Evolutionary conservation across 2,113 vertebrate species (phyloP).

Genomic region (Nipponia nippon): DNA sequence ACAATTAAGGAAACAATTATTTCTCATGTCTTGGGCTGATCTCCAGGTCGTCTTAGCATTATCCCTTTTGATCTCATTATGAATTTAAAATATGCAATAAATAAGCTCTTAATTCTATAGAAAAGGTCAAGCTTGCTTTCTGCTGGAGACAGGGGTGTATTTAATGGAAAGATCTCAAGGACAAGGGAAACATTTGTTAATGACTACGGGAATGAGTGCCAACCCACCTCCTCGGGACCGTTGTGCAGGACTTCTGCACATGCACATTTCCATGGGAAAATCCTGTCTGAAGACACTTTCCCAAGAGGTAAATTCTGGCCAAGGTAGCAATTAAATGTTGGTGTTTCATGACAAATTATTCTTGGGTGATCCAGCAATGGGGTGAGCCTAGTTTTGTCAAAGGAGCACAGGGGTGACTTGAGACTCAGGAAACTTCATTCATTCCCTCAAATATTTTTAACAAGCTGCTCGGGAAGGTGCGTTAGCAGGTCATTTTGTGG

Average conservation of each 20-base stretch:
- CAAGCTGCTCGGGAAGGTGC: neutral
- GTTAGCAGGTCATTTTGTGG: fast-evolving
- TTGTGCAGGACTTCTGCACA: neutral
- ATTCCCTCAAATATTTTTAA: fast-evolving
- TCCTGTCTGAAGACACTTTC: neutral
- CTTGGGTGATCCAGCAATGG: fast-evolving
- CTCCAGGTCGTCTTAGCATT: slow-evolving; percentile 6
- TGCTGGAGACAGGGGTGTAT: neutral
- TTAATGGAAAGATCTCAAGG: slow-evolving; percentile 2
- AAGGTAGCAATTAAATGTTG: no score
- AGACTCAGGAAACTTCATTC: neutral
- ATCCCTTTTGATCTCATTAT: slow-evolving; percentile 54
- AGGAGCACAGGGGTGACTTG: neutral
- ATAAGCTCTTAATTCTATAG: slow-evolving; percentile 9
- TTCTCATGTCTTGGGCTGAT: slow-evolving; percentile 19
- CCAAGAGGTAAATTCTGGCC: neutral
- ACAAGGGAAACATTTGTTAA: neutral
- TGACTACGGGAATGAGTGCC: neutral
- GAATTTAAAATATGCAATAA: slow-evolving; percentile 45
- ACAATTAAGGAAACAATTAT: slow-evolving; percentile 58
- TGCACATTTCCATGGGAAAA: neutral
- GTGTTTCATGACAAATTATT: no score
- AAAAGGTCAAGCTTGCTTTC: slow-evolving; percentile 8
- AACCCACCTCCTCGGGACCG: fast-evolving
- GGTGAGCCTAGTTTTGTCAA: fast-evolving